These are phyloP conservation scores for Sinelater perroti DNA, from an alignment of 2,888 invertebrate genomes.

Conservation along the genomic window DNA sequence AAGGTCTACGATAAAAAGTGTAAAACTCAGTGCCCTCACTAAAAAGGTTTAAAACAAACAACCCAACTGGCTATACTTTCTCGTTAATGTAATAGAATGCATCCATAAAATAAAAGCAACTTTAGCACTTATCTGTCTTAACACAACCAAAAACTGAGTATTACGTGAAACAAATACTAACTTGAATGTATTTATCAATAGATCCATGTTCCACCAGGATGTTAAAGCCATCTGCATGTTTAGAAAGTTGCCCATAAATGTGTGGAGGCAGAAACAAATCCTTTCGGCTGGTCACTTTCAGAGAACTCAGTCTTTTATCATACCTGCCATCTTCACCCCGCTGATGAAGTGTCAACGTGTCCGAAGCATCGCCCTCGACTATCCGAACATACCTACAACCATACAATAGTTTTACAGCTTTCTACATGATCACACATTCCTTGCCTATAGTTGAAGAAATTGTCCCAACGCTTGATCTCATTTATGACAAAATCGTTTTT, in stretches of 20 bases:
- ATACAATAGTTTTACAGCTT: not conserved
- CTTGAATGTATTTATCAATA: slow-evolving; percentile 61
- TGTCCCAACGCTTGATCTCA: slow-evolving; percentile 83
- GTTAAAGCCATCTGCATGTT: slow-evolving; percentile 70
- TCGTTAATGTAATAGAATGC: no score
- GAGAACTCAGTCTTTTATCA: slow-evolving; percentile 71
- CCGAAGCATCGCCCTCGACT: slow-evolving; percentile 89
- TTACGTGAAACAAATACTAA: no score
- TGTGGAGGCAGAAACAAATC: slow-evolving; percentile 73
- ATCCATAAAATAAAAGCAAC: no score
- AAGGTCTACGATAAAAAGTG: no score
- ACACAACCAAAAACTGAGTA: not conserved
- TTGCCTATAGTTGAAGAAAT: slow-evolving; percentile 75
- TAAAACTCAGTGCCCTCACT: no score
- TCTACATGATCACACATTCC: slow-evolving; percentile 17
- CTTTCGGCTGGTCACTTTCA: slow-evolving; percentile 65
- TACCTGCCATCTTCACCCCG: slow-evolving; percentile 81
- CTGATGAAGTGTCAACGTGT: slow-evolving; percentile 85
- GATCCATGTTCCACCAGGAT: slow-evolving; percentile 65
- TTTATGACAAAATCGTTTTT: slow-evolving; percentile 72
- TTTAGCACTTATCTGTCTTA: no score
- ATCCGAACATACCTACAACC: slow-evolving; percentile 79
- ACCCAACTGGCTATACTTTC: no score
- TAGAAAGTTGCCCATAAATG: slow-evolving; percentile 83
- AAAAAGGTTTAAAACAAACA: no score